Conservation (phyloP, 1,140 invertebrate genomes). For the Hyles vespertilio region DNA sequence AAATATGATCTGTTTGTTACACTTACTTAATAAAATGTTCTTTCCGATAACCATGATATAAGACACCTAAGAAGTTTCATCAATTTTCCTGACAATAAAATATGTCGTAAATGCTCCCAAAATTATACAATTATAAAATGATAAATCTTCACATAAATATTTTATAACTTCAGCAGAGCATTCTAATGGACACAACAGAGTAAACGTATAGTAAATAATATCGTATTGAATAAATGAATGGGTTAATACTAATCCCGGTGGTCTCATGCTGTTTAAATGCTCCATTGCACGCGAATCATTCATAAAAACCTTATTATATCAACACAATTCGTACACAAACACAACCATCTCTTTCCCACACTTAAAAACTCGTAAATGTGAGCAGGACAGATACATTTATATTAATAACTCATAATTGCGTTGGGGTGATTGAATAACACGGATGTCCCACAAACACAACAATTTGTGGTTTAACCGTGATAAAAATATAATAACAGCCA, state of each 20-base stretch:
- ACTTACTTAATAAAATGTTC: too few relatives aligned
- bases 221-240: too few relatives aligned
- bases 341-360: background rate
- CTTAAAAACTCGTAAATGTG: background rate
- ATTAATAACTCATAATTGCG: background rate
- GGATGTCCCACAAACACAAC: conserved; percentile 32
- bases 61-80: too few relatives aligned
- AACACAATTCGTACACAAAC: too few relatives aligned
- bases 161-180: too few relatives aligned
- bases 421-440: conserved; percentile 29
- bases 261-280: conserved; percentile 17
- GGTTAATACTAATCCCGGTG: background rate
- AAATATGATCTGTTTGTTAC: background rate
- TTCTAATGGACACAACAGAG: too few relatives aligned
- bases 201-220: too few relatives aligned
- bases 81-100: too few relatives aligned
- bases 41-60: too few relatives aligned
- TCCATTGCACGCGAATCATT: conserved; percentile 37
- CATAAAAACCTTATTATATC: conserved; percentile 1
- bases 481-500: conserved; percentile 11
- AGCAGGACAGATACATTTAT: background rate
- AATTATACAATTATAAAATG: too few relatives aligned
- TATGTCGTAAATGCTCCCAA: too few relatives aligned
- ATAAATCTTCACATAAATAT: too few relatives aligned
- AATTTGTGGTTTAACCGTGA: conserved; percentile 26